Base-by-base conservation (phyloP, 2,797 vertebrate genomes). In the Macropodus opercularis region DNA sequence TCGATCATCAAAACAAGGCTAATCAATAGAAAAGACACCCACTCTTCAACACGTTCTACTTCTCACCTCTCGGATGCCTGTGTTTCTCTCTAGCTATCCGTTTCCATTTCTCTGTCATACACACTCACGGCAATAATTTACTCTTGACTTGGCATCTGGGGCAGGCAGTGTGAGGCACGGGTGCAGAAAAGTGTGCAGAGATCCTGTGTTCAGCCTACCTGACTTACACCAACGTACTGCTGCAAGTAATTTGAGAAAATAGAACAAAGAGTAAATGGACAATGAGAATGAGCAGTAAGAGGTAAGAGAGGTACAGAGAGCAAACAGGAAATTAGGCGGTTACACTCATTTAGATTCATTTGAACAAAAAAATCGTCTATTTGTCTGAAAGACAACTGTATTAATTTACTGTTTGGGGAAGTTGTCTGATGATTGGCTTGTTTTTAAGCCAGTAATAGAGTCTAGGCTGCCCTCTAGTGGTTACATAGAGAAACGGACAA, bases 81-180 rank as follows among this genome's bases (percentile, higher is more conserved):
- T 14, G 13, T 35, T 15, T 35, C 32, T 57, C 35, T 49, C 29
- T 64, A 23, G 14, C 49, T 24, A 14, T 62, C 34, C 65, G 18
- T 72, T 54, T 56, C 50, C 47, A 24, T 63, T 49, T 56, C 58
- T 59, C n/a, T 39, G 41, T 23, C 15, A 36, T 40, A 55, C 63
- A 71, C 42, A 54, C 59, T 77, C 48, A 46, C 42, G 31, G 55
- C 58, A 51, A 84, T 85, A 49, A 82, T 83, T 85, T 63, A 77
- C 76, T 83, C 80, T 80, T 84, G 65, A 87, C 52, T 85, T 85
- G 81, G 79, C 80, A 89, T 80, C 77, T 81, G 71, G 76, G 65
- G 69, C 74, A 88, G 58, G 19, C 18, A 72, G 60, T 63, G 61
- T 69, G 72, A 78, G 49, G 46, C 32, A 65, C 40, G 17, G 52